Conservation (phyloP, 2,797 vertebrate genomes). For the Lepidocolaptes lacrymiger region DNA sequence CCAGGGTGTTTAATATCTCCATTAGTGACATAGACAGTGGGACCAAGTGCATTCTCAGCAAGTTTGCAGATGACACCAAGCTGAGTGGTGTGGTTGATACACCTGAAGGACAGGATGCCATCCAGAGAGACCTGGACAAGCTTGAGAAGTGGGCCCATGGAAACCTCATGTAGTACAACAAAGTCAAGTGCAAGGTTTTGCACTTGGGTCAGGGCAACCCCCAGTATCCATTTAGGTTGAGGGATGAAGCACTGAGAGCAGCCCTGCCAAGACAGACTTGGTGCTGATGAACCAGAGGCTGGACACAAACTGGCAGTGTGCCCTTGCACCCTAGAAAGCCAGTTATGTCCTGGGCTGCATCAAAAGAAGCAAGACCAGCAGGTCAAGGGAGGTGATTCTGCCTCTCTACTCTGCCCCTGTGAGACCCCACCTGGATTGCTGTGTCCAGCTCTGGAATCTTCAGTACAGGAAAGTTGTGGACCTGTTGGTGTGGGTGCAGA, state of each 20-base stretch:
- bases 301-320: fast-evolving
- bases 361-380: not conserved
- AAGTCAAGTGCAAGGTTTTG: not conserved
- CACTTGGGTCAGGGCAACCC: not conserved
- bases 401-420: not conserved
- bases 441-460: not conserved
- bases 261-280: not conserved
- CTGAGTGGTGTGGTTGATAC: not conserved
- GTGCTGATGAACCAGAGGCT: not conserved
- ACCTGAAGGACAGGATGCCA: no score
- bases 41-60: not conserved
- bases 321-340: not conserved
- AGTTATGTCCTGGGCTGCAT: not conserved
- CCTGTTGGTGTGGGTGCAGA: not conserved
- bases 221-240: not conserved
- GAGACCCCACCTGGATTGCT: not conserved
- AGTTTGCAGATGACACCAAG: not conserved
- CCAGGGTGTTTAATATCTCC: not conserved
- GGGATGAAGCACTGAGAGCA: not conserved
- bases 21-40: no score
- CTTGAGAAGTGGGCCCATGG: not conserved
- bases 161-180: not conserved
- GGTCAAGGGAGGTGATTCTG: not conserved
- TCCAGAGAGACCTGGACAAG: not conserved
- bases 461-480: not conserved